Evolutionary conservation across 1,140 invertebrate genomes (phyloP).

Genomic region (Physella acuta): DNA sequence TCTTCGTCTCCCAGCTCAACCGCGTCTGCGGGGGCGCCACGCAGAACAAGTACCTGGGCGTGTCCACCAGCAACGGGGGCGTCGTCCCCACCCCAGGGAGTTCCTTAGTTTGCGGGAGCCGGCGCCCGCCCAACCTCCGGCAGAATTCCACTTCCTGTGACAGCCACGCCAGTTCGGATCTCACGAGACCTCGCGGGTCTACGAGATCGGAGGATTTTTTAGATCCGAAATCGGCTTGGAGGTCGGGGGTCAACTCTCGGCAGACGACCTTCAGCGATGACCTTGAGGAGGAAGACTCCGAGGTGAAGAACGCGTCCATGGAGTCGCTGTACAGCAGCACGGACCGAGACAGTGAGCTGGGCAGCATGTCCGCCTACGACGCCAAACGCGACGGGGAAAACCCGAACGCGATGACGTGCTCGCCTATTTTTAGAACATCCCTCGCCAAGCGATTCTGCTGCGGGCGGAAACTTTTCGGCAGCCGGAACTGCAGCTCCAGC

Average conservation of each 20-base stretch:
- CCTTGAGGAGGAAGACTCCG: constrained; percentile 29
- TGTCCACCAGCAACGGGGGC: background rate
- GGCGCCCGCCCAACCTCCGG: constrained; percentile 13
- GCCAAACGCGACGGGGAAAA: background rate
- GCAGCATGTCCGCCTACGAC: constrained; percentile 8
- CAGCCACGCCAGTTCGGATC: constrained; percentile 12
- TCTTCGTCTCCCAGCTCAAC: constrained; percentile 37
- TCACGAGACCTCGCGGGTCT: constrained; percentile 11
- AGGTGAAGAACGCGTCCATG: constrained; percentile 32
- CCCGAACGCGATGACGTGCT: background rate
- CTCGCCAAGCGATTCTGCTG: background rate
- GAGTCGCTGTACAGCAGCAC: constrained; percentile 35
- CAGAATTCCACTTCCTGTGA: constrained; percentile 35
- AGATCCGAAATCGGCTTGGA: constrained; percentile 22
- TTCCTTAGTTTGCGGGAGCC: background rate
- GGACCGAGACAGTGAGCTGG: constrained; percentile 32
- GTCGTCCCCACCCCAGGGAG: background rate
- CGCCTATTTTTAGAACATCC: background rate
- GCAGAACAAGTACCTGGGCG: constrained; percentile 1
- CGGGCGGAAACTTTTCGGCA: background rate
- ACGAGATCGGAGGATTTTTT: constrained; percentile 23
- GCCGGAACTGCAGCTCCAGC: background rate
- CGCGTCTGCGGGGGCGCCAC: constrained; percentile 25
- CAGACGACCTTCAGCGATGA: constrained; percentile 33
- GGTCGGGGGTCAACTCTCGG: constrained; percentile 24